Base-by-base conservation (phyloP, 2,113 vertebrate species). In the Paracanthobrama guichenoti region DNA sequence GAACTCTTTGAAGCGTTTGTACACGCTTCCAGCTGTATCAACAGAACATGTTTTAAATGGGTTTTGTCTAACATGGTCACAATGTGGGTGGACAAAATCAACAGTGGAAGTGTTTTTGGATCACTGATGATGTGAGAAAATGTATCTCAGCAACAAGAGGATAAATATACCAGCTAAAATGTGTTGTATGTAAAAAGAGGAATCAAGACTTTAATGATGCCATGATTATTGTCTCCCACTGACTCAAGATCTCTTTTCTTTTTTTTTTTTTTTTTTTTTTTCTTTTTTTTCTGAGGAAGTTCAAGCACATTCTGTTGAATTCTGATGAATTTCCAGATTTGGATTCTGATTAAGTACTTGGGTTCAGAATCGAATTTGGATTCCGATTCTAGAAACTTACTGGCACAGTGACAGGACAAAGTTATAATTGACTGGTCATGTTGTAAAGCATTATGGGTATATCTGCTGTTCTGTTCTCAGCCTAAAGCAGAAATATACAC, bases 21-120 rank as follows among this genome's bases (percentile, higher is more conserved):
- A 69, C 26, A 55, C 35, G 5, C 57, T 16, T 75, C 55, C 81
- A 83, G 81, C 81, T 83, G 81, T 74, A 83, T 83, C 81, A 83
- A 66, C 57, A 83, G 14, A 74, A 2, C 18, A 10, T 64, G 59
- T 66, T 66, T 75, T 6, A 74, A 76, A 16, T n/a, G 13, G 22
- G 22, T 31, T 59, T 46, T 53, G 72, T 24, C 42, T 24, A 22
- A 62, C 57, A 50, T 76, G 72, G 26, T 83, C 26, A 53, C 60
- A 67, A 67, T 6, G 78, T 66, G 60, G 78, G 78, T 48, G 60
- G 60, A 80, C 62, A 50, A 64, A 67, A 28, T 78, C 59, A 78
- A 59, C 53, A 62, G 16, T 44, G 14, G 76, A 48, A 64, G 57
- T 79, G 77, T 44, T 44, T 80, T 35, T 50, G 44, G 18, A 50